A percentile compares a stretch with the other conserved stretches of the same genome.
These are phyloP conservation scores for Montipora cactus DNA, from an alignment of 64 coral and sea anemone genomes.

Conservation along the genomic window DNA sequence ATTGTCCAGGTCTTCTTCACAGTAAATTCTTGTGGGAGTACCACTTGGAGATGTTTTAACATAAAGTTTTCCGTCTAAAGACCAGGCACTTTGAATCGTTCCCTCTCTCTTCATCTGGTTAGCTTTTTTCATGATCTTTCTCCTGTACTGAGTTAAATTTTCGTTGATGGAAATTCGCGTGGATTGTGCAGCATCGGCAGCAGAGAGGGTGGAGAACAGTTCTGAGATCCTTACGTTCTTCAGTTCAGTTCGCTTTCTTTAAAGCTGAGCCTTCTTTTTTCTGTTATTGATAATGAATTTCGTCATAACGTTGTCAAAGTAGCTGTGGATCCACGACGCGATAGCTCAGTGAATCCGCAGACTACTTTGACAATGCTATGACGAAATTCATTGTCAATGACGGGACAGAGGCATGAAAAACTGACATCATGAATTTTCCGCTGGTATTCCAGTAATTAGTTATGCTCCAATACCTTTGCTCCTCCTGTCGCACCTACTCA, in stretches of 20 bases:
- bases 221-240: background rate
- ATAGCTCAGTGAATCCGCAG: too few species aligned
- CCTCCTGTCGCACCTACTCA: too few species aligned
- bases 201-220: background rate
- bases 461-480: too few species aligned
- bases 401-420: too few species aligned
- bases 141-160: background rate
- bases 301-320: too few species aligned
- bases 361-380: too few species aligned
- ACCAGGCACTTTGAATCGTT: background rate
- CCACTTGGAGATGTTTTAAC: conserved; percentile 5
- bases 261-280: background rate
- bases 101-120: background rate
- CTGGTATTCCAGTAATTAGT: too few species aligned
- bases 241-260: background rate
- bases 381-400: too few species aligned
- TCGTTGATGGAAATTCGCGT: background rate
- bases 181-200: background rate
- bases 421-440: too few species aligned
- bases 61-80: background rate
- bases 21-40: background rate
- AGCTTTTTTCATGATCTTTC: background rate
- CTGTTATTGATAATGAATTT: too few species aligned
- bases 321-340: too few species aligned
- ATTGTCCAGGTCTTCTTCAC: too few species aligned